Evolutionary conservation across 2,888 invertebrate species (phyloP).

Genomic region (Agrotis puta): DNA sequence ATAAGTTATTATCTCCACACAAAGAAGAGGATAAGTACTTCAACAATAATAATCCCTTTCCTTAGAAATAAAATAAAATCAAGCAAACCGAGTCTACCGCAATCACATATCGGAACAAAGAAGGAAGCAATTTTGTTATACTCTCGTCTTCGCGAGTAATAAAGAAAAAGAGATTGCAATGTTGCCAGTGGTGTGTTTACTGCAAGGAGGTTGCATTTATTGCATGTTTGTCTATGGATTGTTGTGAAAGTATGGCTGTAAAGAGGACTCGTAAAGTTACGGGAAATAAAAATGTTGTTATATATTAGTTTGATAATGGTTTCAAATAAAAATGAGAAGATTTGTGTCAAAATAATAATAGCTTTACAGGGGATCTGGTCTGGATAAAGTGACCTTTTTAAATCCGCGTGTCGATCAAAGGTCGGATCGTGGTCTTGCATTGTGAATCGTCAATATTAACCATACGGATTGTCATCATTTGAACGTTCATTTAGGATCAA

Average conservation of each 20-base stretch:
- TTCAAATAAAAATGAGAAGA: not conserved
- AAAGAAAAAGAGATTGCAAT: slow-evolving; percentile 49
- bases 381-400: too few relatives aligned
- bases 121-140: slow-evolving; percentile 35
- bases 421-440: too few relatives aligned
- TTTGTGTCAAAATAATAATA: not conserved
- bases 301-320: not conserved
- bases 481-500: too few relatives aligned
- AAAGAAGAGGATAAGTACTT: slow-evolving; percentile 5
- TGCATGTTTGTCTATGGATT: slow-evolving; percentile 37
- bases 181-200: slow-evolving; percentile 19
- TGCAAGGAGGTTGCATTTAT: slow-evolving; percentile 30
- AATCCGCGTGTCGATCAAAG: not conserved
- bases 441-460: too few relatives aligned
- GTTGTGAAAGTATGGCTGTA: slow-evolving; percentile 10
- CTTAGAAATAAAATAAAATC: slow-evolving; percentile 24
- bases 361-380: too few relatives aligned
- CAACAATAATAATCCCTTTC: slow-evolving; percentile 4
- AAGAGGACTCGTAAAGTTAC: slow-evolving; percentile 9
- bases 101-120: slow-evolving; percentile 39
- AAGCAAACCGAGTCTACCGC: slow-evolving; percentile 1
- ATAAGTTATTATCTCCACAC: not conserved
- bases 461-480: too few relatives aligned
- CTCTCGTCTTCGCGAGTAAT: slow-evolving; percentile 28
- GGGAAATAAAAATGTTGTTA: slow-evolving; percentile 10